A percentile compares a stretch with the other conserved stretches of the same genome.
These are phyloP conservation scores for Seriola dumerili DNA, from an alignment of 2,113 vertebrate species.

Conservation along the genomic window DNA sequence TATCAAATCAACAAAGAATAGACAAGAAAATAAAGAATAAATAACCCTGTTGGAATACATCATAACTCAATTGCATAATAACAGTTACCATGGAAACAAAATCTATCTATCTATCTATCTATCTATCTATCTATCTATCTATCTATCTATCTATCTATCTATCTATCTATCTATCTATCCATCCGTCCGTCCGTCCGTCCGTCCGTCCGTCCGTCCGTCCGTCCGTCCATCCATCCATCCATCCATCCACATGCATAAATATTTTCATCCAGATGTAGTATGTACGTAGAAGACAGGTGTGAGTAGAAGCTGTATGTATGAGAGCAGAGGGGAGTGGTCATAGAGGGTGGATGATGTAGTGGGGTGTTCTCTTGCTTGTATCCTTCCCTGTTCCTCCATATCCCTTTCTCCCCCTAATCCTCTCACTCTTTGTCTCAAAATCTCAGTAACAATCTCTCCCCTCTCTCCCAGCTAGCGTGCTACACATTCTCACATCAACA, in stretches of 20 bases:
- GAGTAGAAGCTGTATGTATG: constrained; percentile 17
- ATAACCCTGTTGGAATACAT: not conserved
- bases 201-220: constrained; percentile 2
- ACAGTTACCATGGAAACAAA: constrained; percentile 55
- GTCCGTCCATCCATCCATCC: not conserved
- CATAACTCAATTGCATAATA: constrained; percentile 6
- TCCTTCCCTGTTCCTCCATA: constrained; percentile 57
- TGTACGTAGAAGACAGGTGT: constrained; percentile 10
- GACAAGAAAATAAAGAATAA: not conserved
- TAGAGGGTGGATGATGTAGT: constrained; percentile 43
- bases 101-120: not conserved
- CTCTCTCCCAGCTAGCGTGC: not conserved
- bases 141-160: no score
- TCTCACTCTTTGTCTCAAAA: constrained; percentile 66
- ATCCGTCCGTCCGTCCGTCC: not conserved
- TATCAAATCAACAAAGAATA: not conserved
- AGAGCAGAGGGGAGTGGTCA: constrained; percentile 24
- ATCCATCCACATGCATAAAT: not conserved
- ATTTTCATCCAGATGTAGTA: not conserved
- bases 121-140: not conserved
- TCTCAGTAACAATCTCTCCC: constrained; percentile 47
- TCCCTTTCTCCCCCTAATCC: constrained; percentile 59
- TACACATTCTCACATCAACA: constrained; percentile 72
- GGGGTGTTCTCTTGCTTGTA: constrained; percentile 51
- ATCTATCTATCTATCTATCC: not conserved